Conservation (phyloP, 2,113 vertebrate genomes). For the Varanus salvator region DNA sequence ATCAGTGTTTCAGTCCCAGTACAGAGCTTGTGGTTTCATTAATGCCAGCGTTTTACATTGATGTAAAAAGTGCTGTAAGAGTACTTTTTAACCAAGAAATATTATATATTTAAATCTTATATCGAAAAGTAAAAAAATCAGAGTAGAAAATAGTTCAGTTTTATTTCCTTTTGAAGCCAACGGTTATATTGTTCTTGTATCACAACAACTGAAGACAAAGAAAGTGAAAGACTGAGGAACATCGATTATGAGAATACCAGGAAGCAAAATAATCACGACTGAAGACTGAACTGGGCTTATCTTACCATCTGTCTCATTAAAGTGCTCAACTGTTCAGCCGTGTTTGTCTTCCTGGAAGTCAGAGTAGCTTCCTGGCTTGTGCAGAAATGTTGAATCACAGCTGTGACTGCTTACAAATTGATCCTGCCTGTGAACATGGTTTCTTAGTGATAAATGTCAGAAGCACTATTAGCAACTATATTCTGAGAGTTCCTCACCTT, state of each 20-base stretch:
- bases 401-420: slow-evolving; percentile 9
- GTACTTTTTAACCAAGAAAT: no score
- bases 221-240: background rate
- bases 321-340: background rate
- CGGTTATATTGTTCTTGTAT: background rate
- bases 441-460: background rate
- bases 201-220: background rate
- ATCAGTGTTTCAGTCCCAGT: background rate
- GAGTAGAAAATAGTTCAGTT: background rate
- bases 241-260: fast-evolving
- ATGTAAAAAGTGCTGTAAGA: background rate
- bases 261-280: background rate
- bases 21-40: background rate
- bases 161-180: background rate
- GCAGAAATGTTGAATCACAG: slow-evolving; percentile 31
- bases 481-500: background rate
- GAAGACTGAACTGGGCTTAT: background rate
- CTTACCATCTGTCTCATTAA: background rate
- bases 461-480: fast-evolving
- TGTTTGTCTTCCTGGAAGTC: background rate
- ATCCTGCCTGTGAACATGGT: background rate
- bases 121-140: background rate
- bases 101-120: background rate
- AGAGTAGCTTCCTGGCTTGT: background rate
- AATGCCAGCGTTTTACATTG: no score